Base-by-base conservation (phyloP, 2,113 vertebrate genomes). In the Dicentrarchus labrax region DNA sequence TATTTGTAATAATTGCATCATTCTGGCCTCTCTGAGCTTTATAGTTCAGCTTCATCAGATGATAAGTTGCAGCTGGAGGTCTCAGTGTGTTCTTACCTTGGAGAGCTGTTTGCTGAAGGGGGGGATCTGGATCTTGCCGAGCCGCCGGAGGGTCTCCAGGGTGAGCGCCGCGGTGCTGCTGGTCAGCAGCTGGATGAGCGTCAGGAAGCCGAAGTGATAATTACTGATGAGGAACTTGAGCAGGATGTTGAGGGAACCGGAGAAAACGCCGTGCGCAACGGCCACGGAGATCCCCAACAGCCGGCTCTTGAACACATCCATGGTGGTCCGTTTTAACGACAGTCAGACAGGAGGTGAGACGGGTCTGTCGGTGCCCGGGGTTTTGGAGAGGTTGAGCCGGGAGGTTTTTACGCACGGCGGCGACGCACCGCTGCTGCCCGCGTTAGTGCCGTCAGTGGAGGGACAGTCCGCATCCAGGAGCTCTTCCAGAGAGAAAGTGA, bases 241-340 rank as follows among this genome's bases (percentile, higher is more conserved):
- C 85, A 99, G 86, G 92, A 99, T 98, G 94, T 99, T 99, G 22
- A 99, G 95, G 4, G 97, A 97, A 5, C 97, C 98, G 30, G 98
- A 99, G 95, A 98, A 98, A 5, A 98, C 86, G 22, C 98, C 98
- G 94, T 99, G 98, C 71, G 97, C 97, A 48, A 99, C 96, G 72
- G 98, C 98, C 94, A 99, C 97, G n/a, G 95, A 94, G 72, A 99
- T 96, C 70, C 97, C 97, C 91, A 97, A 78, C 84, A 95, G 22
- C 2, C 97, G 96, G 84, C 95, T 96, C 87, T 82, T 91, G 1
- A 94, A 85, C 89, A 95, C 90, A 4, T 95, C 95, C 96, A 96
- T 96, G 82, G 9, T 47, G 77, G 16, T 5, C 9, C 2, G 57
- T 21, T 48, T 8, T 5, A 6, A 2, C 36, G 12, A 12, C 7